Base-by-base conservation (phyloP, 2,888 invertebrate species). In the Lacanobia wlatinum region DNA sequence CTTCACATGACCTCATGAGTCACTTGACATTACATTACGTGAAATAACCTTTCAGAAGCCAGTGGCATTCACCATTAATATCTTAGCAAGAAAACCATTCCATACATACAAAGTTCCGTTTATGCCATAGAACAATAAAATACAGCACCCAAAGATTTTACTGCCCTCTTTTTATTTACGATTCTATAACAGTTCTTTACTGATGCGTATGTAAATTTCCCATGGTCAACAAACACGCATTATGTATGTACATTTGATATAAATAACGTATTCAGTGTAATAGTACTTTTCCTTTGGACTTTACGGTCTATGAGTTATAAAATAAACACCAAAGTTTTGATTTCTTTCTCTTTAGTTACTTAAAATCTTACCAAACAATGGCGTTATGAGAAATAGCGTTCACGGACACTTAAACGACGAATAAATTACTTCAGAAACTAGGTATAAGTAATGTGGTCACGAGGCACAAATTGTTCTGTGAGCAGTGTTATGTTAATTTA, bases 201-300 rank as follows among this genome's bases (percentile, higher is more conserved):
- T 48, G 60, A 65, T 77, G 52, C 56, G 52, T 63, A 81, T 84
- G 70, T 75, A 70, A 81, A 80, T 77, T 53, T 10, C 6, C 65
- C 77, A 69, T 66, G 77, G 77, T 34, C 76, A 72, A 48, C 23
- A 64, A 16, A 66, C 66, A 53, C 21, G 23, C n/a, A 58, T 79
- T 59, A 64, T 43, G 10, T 67, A 79, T 77, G 64, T 68, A 50
- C 69, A 69, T 75, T 61, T 80, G 28, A 80, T 70, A 68, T 74
- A 50, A 53, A 68, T 52, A 69, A 69, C 18, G 38, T 40, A 34
- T 43, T 38, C 60, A 38, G 28, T 65, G 34, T 53, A 46, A 34
- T 14, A 4, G 38, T 53, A 64, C 12, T 80, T 65, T 69, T 65
- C 43, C 34, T 48, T 61, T 69, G 7, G 18, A 48, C n/a, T 56